These are phyloP conservation scores for Papilio elwesi DNA, from an alignment of 2,888 invertebrate genomes.

Conservation along the genomic window DNA sequence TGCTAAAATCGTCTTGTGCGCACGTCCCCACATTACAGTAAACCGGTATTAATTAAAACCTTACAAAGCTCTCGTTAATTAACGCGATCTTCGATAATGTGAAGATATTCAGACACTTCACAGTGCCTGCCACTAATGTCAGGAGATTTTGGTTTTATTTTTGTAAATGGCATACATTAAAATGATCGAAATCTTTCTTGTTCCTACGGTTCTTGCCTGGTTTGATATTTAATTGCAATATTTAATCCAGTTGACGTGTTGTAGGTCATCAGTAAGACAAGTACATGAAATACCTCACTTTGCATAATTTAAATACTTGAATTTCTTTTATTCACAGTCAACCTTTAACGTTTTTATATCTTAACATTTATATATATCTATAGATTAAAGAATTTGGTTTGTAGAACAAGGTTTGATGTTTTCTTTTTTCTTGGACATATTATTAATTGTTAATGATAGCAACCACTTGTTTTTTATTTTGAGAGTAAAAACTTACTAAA, in stretches of 20 bases:
- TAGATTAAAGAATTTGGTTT: too few relatives aligned
- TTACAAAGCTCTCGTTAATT: conserved; percentile 22
- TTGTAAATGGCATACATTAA: conserved; percentile 16
- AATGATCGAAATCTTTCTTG: conserved; percentile 25
- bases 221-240: conserved; percentile 11
- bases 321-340: neutral
- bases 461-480: too few relatives aligned
- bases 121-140: conserved; percentile 17
- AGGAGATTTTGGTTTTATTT: conserved; percentile 8
- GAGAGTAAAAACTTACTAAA: too few relatives aligned
- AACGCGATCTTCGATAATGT: conserved; percentile 21
- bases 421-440: too few relatives aligned
- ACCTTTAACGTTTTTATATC: too few relatives aligned
- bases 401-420: too few relatives aligned
- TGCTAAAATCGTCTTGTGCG: too few relatives aligned
- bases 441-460: too few relatives aligned
- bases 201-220: neutral
- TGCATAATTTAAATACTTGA: neutral
- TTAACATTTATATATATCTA: too few relatives aligned
- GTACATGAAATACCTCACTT: neutral
- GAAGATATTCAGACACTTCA: conserved; percentile 12
- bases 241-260: conserved; percentile 12
- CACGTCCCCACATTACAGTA: neutral
- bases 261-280: conserved; percentile 8
- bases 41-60: conserved; percentile 11